Evolutionary conservation across 2,113 vertebrate genomes (phyloP), one percentile per base, ranked within the genome.

Genomic region (Synchiropus splendidus): DNA sequence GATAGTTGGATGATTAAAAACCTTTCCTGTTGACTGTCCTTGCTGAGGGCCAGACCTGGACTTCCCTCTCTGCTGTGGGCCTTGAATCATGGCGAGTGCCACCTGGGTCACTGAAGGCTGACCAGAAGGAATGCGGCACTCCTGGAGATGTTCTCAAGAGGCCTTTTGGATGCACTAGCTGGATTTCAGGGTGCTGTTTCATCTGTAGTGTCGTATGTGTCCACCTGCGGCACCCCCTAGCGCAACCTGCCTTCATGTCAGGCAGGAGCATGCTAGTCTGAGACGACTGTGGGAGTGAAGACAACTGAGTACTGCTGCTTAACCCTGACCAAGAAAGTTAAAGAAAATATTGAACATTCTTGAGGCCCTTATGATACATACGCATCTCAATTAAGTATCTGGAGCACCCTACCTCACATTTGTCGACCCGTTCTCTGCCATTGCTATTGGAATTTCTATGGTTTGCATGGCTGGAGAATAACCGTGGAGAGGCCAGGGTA

Each of bases 401-500:
- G 58, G 40, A 48, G 45, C 57, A 63, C 64, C 70, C 70, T 60
- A 74, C 61, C 67, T 61, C 67, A 67, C 48, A 49, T 58, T 18
- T 51, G 38, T 51, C 59, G 45, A 69, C 52, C 62, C 37, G 33
- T 42, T 48, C 52, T 64, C 61, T 69, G 51, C 51, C 51, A 32
- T 48, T 80, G 82, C 82, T 87, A 89, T 80, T 77, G 75, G 80
- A 79, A 73, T 84, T 82, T 85, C 80, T 85, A 79, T 89, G 88
- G 79, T 89, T 88, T 88, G 89, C 84, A 89, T 91, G 87, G 90
- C 89, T 85, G 87, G 83, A 77, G 86, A 84, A 90, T 92, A 92
- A 95, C 87, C 94, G 94, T 98, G 94, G 94, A 98, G 94, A 96
- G 85, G 90, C 92, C 94, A 68, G 94, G 94, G 88, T 98, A 98